Evolutionary conservation across 2,888 invertebrate genomes (phyloP).

Genomic region (Hemithea aestivaria): DNA sequence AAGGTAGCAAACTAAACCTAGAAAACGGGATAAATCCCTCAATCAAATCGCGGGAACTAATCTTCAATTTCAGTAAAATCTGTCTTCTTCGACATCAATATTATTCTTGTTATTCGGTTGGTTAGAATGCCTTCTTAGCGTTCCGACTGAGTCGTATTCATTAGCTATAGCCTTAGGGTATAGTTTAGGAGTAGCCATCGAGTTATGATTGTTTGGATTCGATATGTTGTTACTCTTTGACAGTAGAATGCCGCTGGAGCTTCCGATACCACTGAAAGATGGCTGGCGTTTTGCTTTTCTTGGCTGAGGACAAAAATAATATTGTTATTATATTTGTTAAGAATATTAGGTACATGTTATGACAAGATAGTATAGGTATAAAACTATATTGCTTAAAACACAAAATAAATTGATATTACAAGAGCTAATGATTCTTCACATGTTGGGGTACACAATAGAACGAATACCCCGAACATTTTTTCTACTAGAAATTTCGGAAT

Average conservation of each 20-base stretch:
- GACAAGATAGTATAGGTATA: too few species aligned
- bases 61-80: constrained; percentile 74
- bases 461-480: too few species aligned
- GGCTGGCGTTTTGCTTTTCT: constrained; percentile 83
- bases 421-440: too few species aligned
- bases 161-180: constrained; percentile 85
- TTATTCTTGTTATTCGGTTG: constrained; percentile 82
- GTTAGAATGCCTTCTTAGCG: constrained; percentile 87
- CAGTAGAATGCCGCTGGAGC: constrained; percentile 73
- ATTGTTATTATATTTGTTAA: background rate
- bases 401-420: too few species aligned
- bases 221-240: constrained; percentile 79
- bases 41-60: too few species aligned
- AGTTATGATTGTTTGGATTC: constrained; percentile 81
- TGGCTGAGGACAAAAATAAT: constrained; percentile 44
- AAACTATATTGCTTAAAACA: too few species aligned
- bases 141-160: constrained; percentile 87
- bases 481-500: too few species aligned
- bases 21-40: too few species aligned
- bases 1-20: too few species aligned
- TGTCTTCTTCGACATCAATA: constrained; percentile 82
- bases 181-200: constrained; percentile 80
- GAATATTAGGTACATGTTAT: background rate
- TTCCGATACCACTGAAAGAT: constrained; percentile 81
- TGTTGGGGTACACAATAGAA: too few species aligned